Conservation (phyloP, 2,797 vertebrate genomes). For the Xenops minutus region DNA sequence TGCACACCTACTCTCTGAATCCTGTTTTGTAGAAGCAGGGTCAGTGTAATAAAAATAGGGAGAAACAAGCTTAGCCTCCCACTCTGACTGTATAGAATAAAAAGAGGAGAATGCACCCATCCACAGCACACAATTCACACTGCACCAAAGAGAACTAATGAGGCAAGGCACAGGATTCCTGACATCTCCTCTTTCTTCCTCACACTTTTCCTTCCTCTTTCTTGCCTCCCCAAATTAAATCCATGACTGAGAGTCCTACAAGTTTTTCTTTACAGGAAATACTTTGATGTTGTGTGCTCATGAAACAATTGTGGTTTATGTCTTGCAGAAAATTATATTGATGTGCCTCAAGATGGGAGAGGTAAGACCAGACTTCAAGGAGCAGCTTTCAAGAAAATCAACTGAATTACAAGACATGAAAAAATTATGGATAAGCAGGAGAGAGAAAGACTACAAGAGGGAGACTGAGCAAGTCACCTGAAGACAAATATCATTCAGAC, state of each 20-base stretch:
- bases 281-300: neutral
- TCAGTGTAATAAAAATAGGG: neutral
- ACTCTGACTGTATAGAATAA: neutral
- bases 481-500: neutral
- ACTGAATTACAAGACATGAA: neutral
- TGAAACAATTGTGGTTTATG: conserved; percentile 22
- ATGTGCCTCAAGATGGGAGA: conserved; percentile 78
- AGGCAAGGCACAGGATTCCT: neutral
- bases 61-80: neutral
- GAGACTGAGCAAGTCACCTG: neutral
- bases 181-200: neutral
- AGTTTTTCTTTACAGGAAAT: neutral
- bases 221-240: neutral
- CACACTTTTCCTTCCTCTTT: neutral
- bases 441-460: neutral
- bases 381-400: conserved; percentile 47
- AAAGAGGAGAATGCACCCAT: neutral
- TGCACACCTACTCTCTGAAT: neutral
- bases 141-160: neutral
- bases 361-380: conserved; percentile 48
- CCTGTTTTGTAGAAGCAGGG: neutral
- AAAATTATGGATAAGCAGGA: neutral
- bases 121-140: neutral
- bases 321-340: conserved; percentile 74
- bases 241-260: neutral